Percentiles rank a stretch among this genome's conserved stretches.
Conservation (phyloP, 2,888 invertebrate species). For the Drosophila neutralis region DNA sequence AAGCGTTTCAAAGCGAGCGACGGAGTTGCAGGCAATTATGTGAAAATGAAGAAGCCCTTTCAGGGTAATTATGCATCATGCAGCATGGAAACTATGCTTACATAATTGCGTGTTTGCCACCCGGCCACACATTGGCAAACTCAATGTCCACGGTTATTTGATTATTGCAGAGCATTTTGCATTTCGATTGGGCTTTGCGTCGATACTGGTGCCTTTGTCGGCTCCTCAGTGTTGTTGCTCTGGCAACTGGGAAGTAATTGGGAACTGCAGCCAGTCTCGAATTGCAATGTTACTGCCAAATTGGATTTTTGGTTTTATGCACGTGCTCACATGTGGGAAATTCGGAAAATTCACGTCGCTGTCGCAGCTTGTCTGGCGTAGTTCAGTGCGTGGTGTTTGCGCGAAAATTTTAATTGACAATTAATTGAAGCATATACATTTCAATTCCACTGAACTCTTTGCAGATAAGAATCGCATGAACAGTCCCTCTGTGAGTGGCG, state of each 20-base stretch:
- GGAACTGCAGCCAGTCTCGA: background rate
- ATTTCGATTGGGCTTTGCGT: background rate
- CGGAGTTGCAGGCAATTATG: background rate
- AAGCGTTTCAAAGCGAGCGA: background rate
- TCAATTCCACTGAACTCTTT: conserved; percentile 26
- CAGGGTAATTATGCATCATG: background rate
- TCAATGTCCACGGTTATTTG: background rate
- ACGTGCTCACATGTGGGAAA: background rate
- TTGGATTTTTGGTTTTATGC: background rate
- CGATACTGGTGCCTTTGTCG: background rate
- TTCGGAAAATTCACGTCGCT: background rate
- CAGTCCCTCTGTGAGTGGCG: conserved; percentile 83
- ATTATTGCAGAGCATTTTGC: background rate
- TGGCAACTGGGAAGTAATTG: background rate
- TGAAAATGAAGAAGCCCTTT: background rate
- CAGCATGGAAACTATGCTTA: background rate
- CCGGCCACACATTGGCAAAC: background rate
- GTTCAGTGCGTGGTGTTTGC: background rate
- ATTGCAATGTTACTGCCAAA: background rate
- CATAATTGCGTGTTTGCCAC: background rate
- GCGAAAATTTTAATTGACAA: conserved; percentile 30
- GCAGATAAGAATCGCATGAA: conserved; percentile 83
- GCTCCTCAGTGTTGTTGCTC: background rate
- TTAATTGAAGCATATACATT: background rate
- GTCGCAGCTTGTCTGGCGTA: background rate